These are phyloP conservation scores for Nasonia vitripennis DNA, from an alignment of 1,140 invertebrate species.

Conservation along the genomic window DNA sequence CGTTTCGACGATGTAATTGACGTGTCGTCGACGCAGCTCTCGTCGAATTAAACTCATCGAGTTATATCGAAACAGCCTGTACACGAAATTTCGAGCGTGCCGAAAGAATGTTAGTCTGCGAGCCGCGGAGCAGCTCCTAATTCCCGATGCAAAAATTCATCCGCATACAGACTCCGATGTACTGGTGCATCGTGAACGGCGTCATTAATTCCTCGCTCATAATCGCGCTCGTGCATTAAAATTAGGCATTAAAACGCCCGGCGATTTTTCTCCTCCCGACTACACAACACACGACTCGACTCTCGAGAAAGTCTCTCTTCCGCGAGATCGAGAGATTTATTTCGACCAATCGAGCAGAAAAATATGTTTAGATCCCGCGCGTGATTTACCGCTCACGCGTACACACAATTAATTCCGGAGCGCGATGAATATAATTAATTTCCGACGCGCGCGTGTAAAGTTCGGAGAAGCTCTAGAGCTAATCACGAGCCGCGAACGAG, in stretches of 20 bases:
- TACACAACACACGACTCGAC: too few relatives aligned
- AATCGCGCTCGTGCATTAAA: conserved; percentile 12
- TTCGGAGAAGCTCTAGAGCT: background rate
- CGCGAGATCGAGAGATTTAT: conserved; percentile 21
- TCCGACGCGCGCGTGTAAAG: background rate
- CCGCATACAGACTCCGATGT: too few relatives aligned
- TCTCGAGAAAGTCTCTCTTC: background rate
- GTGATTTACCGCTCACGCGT: conserved; percentile 20
- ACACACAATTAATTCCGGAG: background rate
- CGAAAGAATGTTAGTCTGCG: background rate
- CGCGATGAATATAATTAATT: background rate
- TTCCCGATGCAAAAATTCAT: conserved; percentile 8
- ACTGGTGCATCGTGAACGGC: too few relatives aligned
- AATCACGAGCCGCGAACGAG: conserved; percentile 20
- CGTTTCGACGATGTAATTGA: too few relatives aligned
- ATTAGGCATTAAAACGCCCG: conserved; percentile 2
- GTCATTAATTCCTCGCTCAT: conserved; percentile 28
- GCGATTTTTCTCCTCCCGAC: conserved; percentile 16
- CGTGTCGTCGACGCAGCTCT: too few relatives aligned
- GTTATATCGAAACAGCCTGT: background rate
- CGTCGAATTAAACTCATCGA: background rate
- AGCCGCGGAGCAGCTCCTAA: background rate
- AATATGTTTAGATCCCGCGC: conserved; percentile 46
- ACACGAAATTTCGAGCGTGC: background rate
- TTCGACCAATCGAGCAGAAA: conserved; percentile 39